phyloP scores from a whole-genome alignment of 2,888 invertebrate species.

The Melangyna quadrimaculata region DNA sequence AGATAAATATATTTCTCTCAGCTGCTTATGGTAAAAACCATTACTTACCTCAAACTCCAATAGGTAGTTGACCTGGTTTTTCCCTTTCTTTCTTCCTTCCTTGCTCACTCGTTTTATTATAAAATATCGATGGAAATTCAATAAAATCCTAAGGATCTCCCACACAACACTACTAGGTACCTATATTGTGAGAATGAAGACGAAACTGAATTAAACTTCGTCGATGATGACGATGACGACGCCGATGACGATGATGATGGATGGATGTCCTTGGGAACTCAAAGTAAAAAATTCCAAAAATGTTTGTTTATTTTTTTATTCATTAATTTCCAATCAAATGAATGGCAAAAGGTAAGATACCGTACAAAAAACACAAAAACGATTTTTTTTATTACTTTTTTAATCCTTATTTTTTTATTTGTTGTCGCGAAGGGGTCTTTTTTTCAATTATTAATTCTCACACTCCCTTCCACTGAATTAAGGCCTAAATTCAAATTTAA shows the following conservation, averaged over 20 bases:
- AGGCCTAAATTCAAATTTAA: conserved; percentile 21
- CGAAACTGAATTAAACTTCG: background rate
- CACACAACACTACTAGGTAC: background rate
- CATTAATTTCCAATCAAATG: conserved; percentile 57
- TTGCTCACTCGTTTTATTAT: conserved; percentile 5
- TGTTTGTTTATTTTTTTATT: conserved; percentile 46
- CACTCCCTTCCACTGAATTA: conserved; percentile 13
- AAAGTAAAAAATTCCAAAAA: conserved; percentile 32
- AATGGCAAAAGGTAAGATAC: background rate
- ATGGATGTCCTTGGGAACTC: conserved; percentile 42
- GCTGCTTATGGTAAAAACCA: background rate
- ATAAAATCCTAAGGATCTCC: conserved; percentile 62
- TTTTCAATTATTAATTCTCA: background rate
- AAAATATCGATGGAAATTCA: conserved; percentile 56
- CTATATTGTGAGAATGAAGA: background rate
- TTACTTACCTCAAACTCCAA: conserved; percentile 60
- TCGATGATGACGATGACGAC: background rate
- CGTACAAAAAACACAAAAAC: conserved; percentile 1
- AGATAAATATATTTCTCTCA: background rate
- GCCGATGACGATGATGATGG: conserved; percentile 29
- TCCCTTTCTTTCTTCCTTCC: background rate
- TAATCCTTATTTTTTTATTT: background rate
- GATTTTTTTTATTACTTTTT: conserved; percentile 8
- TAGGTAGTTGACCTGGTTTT: conserved; percentile 55
- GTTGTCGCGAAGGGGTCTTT: background rate